phyloP scores from a whole-genome alignment of 2,888 invertebrate species.

The Kuschelorhynchus macadamiae region DNA sequence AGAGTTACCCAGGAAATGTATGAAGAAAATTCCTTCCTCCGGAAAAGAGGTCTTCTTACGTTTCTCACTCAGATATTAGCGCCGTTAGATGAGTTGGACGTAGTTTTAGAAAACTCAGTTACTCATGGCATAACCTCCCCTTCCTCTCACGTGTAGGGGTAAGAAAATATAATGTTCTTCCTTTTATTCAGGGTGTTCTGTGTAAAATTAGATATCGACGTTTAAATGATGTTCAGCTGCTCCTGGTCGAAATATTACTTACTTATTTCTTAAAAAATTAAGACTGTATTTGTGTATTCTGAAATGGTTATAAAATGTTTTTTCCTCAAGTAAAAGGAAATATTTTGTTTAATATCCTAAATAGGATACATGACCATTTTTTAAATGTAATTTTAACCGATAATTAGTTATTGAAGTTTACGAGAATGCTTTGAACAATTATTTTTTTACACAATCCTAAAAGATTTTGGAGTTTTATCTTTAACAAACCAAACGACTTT shows the following conservation, averaged over 20 bases:
- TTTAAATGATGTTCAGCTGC: conserved; percentile 2
- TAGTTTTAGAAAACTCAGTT: conserved; percentile 88
- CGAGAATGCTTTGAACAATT: no score
- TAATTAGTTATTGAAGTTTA: no score
- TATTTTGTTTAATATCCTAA: no score
- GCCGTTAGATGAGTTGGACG: conserved; percentile 90
- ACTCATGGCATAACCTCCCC: conserved; percentile 76
- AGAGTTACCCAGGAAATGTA: conserved; percentile 95
- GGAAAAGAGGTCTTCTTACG: conserved; percentile 87
- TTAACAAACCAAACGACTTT: no score
- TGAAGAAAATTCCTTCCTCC: conserved; percentile 94
- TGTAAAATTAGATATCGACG: conserved; percentile 22
- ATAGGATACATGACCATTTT: no score
- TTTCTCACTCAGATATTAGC: conserved; percentile 93
- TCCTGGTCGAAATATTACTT: conserved; percentile 4
- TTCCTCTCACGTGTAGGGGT: conserved; percentile 53
- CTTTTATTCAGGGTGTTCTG: conserved; percentile 28
- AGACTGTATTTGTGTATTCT: no score
- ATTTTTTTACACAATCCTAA: no score
- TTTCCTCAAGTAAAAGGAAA: no score
- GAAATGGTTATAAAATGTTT: no score
- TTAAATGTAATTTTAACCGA: no score
- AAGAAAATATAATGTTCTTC: conserved; percentile 28
- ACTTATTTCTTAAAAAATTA: no score
- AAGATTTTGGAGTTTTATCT: no score